A percentile compares a stretch with the other conserved stretches of the same genome.
phyloP scores from a whole-genome alignment of 2,888 invertebrate species.

The Phyllotreta cruciferae region DNA sequence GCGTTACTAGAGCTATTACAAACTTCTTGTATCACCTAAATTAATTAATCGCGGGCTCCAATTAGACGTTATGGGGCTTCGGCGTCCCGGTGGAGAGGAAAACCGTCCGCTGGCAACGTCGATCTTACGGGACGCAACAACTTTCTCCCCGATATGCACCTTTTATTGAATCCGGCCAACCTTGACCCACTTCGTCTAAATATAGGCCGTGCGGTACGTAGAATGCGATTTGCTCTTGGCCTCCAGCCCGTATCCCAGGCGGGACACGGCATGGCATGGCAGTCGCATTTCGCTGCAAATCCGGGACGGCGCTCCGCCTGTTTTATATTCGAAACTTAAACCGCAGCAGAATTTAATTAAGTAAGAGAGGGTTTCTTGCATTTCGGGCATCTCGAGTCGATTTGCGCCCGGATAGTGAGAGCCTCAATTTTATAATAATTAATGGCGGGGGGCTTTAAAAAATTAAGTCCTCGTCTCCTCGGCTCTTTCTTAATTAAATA shows the following conservation, averaged over 20 bases:
- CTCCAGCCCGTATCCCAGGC: slow-evolving; percentile 23
- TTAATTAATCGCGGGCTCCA: no score
- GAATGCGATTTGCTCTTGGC: slow-evolving; percentile 23
- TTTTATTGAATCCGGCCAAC: slow-evolving; percentile 23
- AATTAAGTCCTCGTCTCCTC: no score
- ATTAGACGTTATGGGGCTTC: no score
- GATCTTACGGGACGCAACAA: slow-evolving; percentile 9
- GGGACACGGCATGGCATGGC: slow-evolving; percentile 1
- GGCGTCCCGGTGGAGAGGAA: neutral
- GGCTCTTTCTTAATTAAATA: no score
- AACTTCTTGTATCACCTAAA: no score
- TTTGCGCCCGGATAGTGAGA: no score
- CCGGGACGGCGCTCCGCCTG: slow-evolving; percentile 1
- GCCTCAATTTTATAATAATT: no score
- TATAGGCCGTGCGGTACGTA: slow-evolving; percentile 24
- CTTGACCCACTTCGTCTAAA: slow-evolving; percentile 29
- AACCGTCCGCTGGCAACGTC: slow-evolving; percentile 15
- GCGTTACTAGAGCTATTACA: no score
- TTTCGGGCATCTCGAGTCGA: no score
- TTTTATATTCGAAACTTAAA: neutral
- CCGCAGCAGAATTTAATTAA: slow-evolving; percentile 13
- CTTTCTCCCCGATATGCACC: slow-evolving; percentile 29
- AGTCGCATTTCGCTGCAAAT: slow-evolving; percentile 10
- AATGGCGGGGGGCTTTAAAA: no score
- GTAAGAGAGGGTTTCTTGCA: neutral